A percentile compares a stretch with the other conserved stretches of the same genome.
phyloP scores from a whole-genome alignment of 2,797 vertebrate species.

The Clarias pachynema region DNA sequence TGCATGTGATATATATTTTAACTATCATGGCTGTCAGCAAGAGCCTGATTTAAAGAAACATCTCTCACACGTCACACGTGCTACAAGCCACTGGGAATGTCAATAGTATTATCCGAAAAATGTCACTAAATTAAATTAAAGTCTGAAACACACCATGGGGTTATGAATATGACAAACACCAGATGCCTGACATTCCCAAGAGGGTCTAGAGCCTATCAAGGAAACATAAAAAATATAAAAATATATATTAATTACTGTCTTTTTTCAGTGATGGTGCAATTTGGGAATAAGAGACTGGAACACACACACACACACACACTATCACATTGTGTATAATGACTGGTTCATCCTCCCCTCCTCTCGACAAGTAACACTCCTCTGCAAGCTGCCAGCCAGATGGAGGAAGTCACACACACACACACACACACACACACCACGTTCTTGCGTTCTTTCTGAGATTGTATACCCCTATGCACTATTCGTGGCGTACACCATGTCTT shows the following conservation, averaged over 20 bases:
- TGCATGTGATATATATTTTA: neutral
- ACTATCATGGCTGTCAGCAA: neutral
- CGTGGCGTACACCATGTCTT: neutral
- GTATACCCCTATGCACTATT: neutral
- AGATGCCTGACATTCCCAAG: neutral
- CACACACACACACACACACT: constrained; percentile 18
- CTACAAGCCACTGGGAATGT: neutral
- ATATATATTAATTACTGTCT: constrained; percentile 2
- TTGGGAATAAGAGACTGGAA: constrained; percentile 5
- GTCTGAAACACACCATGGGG: no score
- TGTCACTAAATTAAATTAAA: neutral
- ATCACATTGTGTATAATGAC: constrained; percentile 26
- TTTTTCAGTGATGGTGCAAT: neutral
- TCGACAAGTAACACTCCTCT: constrained; percentile 29
- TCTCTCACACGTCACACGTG: neutral
- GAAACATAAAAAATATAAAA: neutral
- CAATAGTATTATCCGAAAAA: neutral
- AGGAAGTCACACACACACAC: constrained; percentile 12
- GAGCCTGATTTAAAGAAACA: neutral
- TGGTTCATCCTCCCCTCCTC: neutral
- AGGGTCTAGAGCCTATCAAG: neutral
- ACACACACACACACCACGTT: constrained; percentile 1
- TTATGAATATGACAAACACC: neutral
- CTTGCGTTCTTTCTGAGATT: neutral
- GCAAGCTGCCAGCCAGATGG: constrained; percentile 6